These are phyloP conservation scores for Choloepus hoffmanni DNA, from an alignment of 2,113 vertebrate genomes.

Conservation along the genomic window DNA sequence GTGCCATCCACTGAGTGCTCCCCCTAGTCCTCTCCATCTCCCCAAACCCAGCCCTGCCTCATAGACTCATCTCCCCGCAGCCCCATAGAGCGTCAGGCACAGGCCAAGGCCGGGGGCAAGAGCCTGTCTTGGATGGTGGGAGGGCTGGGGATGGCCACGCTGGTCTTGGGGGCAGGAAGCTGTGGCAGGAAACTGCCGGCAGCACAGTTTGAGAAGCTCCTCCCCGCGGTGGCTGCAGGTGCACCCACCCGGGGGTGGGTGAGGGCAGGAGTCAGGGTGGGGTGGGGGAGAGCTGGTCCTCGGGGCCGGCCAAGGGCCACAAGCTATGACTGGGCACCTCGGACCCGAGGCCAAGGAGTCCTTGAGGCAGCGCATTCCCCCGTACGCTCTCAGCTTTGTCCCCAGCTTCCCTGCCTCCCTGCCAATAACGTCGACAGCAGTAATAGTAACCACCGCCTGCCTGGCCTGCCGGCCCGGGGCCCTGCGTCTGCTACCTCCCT, in stretches of 20 bases:
- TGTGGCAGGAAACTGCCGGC: constrained; percentile 76
- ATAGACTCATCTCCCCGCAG: not conserved
- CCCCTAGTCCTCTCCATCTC: not conserved
- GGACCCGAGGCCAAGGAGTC: not conserved
- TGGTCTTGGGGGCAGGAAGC: constrained; percentile 73
- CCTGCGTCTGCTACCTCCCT: not conserved
- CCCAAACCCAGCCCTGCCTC: not conserved
- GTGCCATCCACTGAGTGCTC: rapidly evolving
- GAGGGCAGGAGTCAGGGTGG: not conserved
- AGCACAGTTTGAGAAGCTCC: constrained; percentile 59
- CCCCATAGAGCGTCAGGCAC: too few species aligned
- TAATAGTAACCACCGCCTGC: rapidly evolving
- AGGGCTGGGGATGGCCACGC: not conserved
- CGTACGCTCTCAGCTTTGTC: not conserved
- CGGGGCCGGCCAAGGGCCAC: not conserved
- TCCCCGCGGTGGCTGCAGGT: constrained; percentile 61
- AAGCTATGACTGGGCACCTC: not conserved
- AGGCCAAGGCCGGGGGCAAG: not conserved
- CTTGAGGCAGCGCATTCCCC: not conserved
- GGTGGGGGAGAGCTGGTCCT: not conserved
- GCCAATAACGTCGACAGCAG: not conserved
- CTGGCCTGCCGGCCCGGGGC: not conserved
- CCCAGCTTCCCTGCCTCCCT: not conserved
- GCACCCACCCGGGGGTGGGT: constrained; percentile 39
- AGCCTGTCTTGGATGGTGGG: too few species aligned